Percentiles rank a stretch among this genome's conserved stretches.
Evolutionary conservation across 2,888 invertebrate genomes (phyloP).

Genomic region (Xestobium rufovillosum): DNA sequence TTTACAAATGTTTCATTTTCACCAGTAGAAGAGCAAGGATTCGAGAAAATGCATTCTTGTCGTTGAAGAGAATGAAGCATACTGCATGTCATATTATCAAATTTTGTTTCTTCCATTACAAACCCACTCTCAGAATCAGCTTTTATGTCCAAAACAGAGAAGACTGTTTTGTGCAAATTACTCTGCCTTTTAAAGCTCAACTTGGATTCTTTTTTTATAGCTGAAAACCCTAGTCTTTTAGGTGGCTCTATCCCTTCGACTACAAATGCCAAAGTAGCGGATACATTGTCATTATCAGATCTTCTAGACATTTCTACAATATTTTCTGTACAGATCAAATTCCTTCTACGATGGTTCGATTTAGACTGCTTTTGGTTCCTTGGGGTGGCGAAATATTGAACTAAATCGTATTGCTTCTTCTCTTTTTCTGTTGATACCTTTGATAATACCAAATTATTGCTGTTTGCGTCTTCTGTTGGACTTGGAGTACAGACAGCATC

Average conservation of each 20-base stretch:
- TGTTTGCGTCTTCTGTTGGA: no score
- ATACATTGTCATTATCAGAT: not conserved
- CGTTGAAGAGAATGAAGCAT: no score
- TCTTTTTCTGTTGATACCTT: not conserved
- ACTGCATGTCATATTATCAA: no score
- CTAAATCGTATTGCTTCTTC: not conserved
- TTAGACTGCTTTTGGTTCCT: not conserved
- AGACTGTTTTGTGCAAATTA: not conserved
- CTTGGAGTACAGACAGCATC: no score
- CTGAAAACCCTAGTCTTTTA: conserved; percentile 1
- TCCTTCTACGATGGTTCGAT: not conserved
- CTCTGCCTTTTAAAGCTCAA: not conserved
- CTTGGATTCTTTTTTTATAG: not conserved
- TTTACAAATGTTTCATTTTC: no score
- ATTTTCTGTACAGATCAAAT: conserved; percentile 1
- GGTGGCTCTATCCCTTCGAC: not conserved
- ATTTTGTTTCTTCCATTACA: no score
- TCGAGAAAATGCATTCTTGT: no score
- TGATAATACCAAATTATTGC: no score
- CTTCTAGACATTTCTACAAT: not conserved
- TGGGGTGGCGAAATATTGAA: not conserved
- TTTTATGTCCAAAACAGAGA: not conserved
- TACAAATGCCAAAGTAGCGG: not conserved
- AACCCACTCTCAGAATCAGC: no score
- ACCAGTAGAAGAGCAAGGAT: no score